Evolutionary conservation across 2,113 vertebrate species (phyloP).

Genomic region (pig (Sus scrofa)): T2T-Sscrofa CM000826.6:126248501-126249000

Average conservation of each 20-base stretch:
- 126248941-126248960: slow-evolving; percentile 6
- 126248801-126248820: neutral
- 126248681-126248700: too few relatives aligned
- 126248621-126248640: too few relatives aligned
- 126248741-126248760: neutral
- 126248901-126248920: slow-evolving; percentile 1
- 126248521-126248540: too few relatives aligned
- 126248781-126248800: neutral
- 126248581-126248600: too few relatives aligned
- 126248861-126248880: slow-evolving; percentile 5
- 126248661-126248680: too few relatives aligned
- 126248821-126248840: neutral
- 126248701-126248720: too few relatives aligned
- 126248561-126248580: too few relatives aligned
- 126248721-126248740: too few relatives aligned
- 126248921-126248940: neutral
- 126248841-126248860: neutral
- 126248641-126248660: too few relatives aligned
- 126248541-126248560: too few relatives aligned
- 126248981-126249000: neutral
- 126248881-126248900: neutral
- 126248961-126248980: neutral
- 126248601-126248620: too few relatives aligned
- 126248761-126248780: neutral
- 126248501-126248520: too few relatives aligned